phyloP scores from a whole-genome alignment of 2,113 vertebrate species.

The Heterotis niloticus region DNA sequence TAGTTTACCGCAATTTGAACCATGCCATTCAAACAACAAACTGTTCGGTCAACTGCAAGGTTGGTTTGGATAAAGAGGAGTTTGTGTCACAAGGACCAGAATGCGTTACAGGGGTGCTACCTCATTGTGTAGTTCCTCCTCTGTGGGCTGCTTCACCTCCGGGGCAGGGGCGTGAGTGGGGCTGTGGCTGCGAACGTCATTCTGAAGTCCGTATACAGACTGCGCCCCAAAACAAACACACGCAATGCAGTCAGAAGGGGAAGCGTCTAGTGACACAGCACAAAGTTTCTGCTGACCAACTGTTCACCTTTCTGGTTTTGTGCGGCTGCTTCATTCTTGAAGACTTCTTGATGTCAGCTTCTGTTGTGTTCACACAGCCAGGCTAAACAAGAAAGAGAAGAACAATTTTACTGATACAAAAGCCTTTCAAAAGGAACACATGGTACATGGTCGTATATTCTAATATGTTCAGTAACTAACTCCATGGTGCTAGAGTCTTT shows the following conservation, averaged over 20 bases:
- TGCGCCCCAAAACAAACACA: conserved; percentile 39
- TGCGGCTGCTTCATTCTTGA: conserved; percentile 83
- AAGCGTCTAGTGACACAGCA: neutral
- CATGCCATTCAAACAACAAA: too few species aligned
- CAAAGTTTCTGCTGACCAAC: neutral
- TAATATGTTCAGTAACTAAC: too few species aligned
- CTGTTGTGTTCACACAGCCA: conserved; percentile 83
- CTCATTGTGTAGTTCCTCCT: conserved; percentile 91
- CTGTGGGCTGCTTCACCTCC: conserved; percentile 88
- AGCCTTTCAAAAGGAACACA: too few species aligned
- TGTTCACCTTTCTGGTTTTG: conserved; percentile 76
- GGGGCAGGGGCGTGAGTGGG: conserved; percentile 86
- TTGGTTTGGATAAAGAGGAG: too few species aligned
- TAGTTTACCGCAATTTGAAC: too few species aligned
- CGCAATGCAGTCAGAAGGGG: too few species aligned
- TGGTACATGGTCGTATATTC: too few species aligned
- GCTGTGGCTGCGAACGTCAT: conserved; percentile 92
- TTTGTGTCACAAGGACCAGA: too few species aligned
- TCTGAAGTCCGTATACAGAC: conserved; percentile 97
- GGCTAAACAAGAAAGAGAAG: conserved; percentile 57
- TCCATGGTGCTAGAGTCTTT: too few species aligned
- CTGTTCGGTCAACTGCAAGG: too few species aligned
- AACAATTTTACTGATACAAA: neutral
- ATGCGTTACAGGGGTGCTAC: conserved; percentile 47
- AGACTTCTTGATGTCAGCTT: conserved; percentile 86